Percentiles rank a stretch among this genome's conserved stretches.
phyloP scores from a whole-genome alignment of 2,113 vertebrate genomes.

The Syngnathus floridae region DNA sequence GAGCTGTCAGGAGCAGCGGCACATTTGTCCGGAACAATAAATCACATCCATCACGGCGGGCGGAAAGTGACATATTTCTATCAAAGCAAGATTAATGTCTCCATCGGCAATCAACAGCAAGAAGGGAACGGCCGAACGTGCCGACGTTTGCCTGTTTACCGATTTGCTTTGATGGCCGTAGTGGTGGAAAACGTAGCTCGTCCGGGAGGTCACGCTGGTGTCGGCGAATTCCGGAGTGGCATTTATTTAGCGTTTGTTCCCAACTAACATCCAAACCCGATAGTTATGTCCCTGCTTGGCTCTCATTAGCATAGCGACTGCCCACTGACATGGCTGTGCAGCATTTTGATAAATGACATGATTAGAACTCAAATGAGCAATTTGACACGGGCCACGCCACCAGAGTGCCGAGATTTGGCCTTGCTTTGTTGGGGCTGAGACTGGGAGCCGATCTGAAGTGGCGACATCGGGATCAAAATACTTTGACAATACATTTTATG shows the following conservation, averaged over 20 bases:
- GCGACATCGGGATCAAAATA: conserved; percentile 37
- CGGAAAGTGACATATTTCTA: conserved; percentile 78
- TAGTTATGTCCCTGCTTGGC: conserved; percentile 36
- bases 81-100: conserved; percentile 94
- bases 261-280: background rate
- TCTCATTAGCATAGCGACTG: conserved; percentile 73
- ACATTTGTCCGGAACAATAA: conserved; percentile 87
- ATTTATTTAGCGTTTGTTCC: background rate
- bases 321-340: conserved; percentile 77
- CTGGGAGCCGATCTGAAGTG: conserved; percentile 63
- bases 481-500: conserved; percentile 48
- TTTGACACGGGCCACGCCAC: conserved; percentile 81
- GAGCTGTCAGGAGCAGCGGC: conserved; percentile 74
- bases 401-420: conserved; percentile 73
- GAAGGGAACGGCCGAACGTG: conserved; percentile 76
- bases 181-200: conserved; percentile 10
- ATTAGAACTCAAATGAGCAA: conserved; percentile 92
- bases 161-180: conserved; percentile 34
- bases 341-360: conserved; percentile 90
- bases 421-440: conserved; percentile 57
- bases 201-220: background rate
- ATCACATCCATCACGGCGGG: conserved; percentile 81
- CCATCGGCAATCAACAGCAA: conserved; percentile 76
- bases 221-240: background rate
- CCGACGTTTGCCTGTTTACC: conserved; percentile 73